Evolutionary conservation across 2,888 invertebrate species (phyloP).

Genomic region (Aplocera efformata): DNA sequence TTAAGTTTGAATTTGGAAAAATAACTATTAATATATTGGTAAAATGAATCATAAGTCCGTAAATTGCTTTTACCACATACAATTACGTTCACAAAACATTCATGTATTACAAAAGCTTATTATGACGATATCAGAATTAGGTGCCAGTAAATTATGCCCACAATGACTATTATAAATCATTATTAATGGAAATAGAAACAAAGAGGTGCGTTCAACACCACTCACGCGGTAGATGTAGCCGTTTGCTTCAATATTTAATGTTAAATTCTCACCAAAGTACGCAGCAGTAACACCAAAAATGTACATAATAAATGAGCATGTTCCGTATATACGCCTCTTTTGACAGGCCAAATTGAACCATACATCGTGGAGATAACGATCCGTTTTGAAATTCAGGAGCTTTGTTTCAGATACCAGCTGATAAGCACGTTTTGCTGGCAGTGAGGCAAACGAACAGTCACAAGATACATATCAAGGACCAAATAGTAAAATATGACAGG

Average conservation of each 20-base stretch:
- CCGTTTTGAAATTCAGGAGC: slow-evolving; percentile 12
- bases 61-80: too few relatives aligned
- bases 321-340: slow-evolving; percentile 16
- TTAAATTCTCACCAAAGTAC: slow-evolving; percentile 62
- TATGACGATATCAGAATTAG: slow-evolving; percentile 9
- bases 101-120: neutral
- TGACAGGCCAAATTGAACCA: slow-evolving; percentile 24
- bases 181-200: slow-evolving; percentile 37
- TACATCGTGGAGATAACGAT: slow-evolving; percentile 17
- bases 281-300: slow-evolving; percentile 49
- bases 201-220: slow-evolving; percentile 38
- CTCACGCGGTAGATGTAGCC: slow-evolving; percentile 49
- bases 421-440: slow-evolving; percentile 87
- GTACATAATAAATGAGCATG: slow-evolving; percentile 52
- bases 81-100: neutral
- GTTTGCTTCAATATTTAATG: slow-evolving; percentile 65
- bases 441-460: slow-evolving; percentile 89
- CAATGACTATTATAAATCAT: slow-evolving; percentile 27
- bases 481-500: slow-evolving; percentile 87
- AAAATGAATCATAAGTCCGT: too few relatives aligned
- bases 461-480: slow-evolving; percentile 89
- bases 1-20: too few relatives aligned
- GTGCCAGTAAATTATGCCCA: slow-evolving; percentile 19
- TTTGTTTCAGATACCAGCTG: slow-evolving; percentile 79
- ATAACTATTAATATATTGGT: too few relatives aligned